Evolutionary conservation across 2,113 vertebrate genomes (phyloP), one percentile per base, ranked within the genome.

Genomic region (Hippopotamus amphibius): DNA sequence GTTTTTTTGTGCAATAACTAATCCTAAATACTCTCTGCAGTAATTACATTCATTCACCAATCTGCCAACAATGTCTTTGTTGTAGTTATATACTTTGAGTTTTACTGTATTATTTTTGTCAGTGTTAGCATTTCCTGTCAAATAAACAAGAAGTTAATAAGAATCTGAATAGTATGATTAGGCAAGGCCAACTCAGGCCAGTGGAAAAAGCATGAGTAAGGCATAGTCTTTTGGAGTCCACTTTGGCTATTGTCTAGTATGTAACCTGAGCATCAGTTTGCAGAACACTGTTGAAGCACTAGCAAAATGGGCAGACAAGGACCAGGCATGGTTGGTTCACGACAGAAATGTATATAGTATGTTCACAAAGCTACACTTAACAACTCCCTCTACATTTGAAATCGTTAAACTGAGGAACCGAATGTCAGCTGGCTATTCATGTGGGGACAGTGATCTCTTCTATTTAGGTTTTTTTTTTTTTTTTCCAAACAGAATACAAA

Each of bases 171-270:
- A 46, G 8, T 24, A 19, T n/a, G 12, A 66, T 16, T 48, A 43
- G 41, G 7, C 24, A 91, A 69, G 5, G 66, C 57, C 19, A 3
- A 9, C 2, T 26, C 4, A 80, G 55, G 19, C 21, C 6, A 28
- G 4, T 6, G 15, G n/a, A 48, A 48, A 12, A 22, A 11, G 0
- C 8, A 43, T 19, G 5, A 65, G 14, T 14, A 84, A 46, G 5
- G 2, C 2, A 2, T 41, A 7, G 1, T 69, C 33, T 16, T 9
- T 2, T 26, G 21, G 28, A 46, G 26, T 71, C 1, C 6, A 15
- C 24, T 48, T 30, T 37, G 17, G 30, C 43, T 55, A 5, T 21
- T 59, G 0, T 17, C 2, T 57, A 13, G 5, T 76, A 2, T 0
- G 11, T 33, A 43, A 43, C 7, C 9, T 55, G 24, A 90, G n/a